phyloP scores from a whole-genome alignment of 2,797 vertebrate species.

The Phaenicophaeus curvirostris region DNA sequence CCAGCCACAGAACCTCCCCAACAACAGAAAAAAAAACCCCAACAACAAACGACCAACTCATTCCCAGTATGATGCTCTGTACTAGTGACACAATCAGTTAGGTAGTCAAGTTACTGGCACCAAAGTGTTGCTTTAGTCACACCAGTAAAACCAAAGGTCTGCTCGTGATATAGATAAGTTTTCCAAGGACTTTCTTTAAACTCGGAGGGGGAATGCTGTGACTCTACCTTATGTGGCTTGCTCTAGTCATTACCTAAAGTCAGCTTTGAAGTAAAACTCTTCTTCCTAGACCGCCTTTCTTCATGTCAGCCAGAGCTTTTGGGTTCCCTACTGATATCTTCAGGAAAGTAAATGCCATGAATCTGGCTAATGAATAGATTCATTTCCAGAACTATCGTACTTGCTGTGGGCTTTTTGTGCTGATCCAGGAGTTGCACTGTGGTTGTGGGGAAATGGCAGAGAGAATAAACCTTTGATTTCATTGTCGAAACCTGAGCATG shows the following conservation, averaged over 20 bases:
- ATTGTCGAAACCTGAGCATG: background rate
- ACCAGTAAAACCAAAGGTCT: background rate
- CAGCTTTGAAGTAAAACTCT: background rate
- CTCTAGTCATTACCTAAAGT: background rate
- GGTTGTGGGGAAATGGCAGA: background rate
- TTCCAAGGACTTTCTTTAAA: background rate
- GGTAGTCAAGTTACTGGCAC: background rate
- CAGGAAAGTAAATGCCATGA: background rate
- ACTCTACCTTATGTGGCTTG: background rate
- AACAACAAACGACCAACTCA: background rate
- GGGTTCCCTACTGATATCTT: background rate
- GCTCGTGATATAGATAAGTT: background rate
- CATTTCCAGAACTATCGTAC: background rate
- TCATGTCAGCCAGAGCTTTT: background rate
- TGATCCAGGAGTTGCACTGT: background rate
- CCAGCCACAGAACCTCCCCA: too few species aligned
- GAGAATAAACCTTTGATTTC: background rate
- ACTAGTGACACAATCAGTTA: background rate
- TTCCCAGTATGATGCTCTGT: background rate
- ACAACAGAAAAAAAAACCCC: background rate
- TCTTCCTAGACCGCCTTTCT: background rate
- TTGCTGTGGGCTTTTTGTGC: background rate
- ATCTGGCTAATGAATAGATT: background rate
- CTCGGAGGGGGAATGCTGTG: background rate
- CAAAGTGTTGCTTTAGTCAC: background rate